Evolutionary conservation across 1,140 invertebrate genomes (phyloP), one percentile per base, ranked within the genome.

Genomic region (Tribolium madens): DNA sequence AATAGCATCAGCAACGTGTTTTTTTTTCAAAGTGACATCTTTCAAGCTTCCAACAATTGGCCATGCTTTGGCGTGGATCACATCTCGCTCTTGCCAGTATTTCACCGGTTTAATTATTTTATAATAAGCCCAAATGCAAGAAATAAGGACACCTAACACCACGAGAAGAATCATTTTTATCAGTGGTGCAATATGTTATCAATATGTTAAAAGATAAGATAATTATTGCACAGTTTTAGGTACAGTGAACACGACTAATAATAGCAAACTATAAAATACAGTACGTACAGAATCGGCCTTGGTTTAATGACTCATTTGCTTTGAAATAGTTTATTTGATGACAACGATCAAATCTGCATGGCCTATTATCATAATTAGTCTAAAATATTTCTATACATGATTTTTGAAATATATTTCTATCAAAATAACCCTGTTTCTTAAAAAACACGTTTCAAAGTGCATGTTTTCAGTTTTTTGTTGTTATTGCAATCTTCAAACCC

Each of bases 41-140:
- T 69, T 76, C 6, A 60, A 6, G 36, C 72, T 75, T 26, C 77
- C 77, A 42, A 79, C 26, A 2, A 79, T 1, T 15, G 76, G 31
- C 74, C 74, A 76, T 10, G 77, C 60, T 26, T 17, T 76, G 2
- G 26, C 47, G 14, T 79, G 77, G 1, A 26, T 6, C 1, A 76
- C 77, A 12, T 75, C 77, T 12, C 33, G 18, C 12, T 69, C 73
- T 74, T 76, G 68, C 77, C 77, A 79, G 46, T 76, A 73, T n/a
- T 42, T 64, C 14, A 36, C 50, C 10, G 77, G 77, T 73, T 76
- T 79, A 2, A 64, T 12, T 2, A 64, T 4, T 14, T 64, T 64
- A 12, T 64, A 64, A 9, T 64, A 64, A 13, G 12, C 4, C 7
- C 9, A 33, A 31, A 64, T 18, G 12, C 21, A n/a, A 12, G 26